Evolutionary conservation across 92 coral and sea anemone genomes (phyloP), one percentile per base, ranked within the genome.

Genomic region (Epizoanthus rinbou): DNA sequence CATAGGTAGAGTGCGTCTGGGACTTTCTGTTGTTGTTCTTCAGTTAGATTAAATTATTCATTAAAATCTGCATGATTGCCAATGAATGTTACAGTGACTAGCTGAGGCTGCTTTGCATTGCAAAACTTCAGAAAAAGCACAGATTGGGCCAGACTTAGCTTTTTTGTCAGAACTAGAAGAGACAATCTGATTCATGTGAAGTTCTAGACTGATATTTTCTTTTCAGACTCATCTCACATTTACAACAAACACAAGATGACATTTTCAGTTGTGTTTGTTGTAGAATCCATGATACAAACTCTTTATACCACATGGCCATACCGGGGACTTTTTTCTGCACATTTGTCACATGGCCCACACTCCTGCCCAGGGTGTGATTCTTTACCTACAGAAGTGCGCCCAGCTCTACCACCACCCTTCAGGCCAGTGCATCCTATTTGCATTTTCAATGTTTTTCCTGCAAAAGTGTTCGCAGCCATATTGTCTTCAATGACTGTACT

Each of bases 191-290:
- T 59, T n/a, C 64, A 3, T 59, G 64, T n/a, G 25, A 59, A 59
- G 25, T 59, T 59, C 25, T 59, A 59, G 64, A 59, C 64, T 59
- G 64, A 59, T 59, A 59, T 59, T 59, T n/a, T n/a, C 64, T 59
- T 59, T 59, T 59, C 64, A 59, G 25, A 59, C 64, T 59, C 70
- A 65, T 65, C 37, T 65, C 70, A 25, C 70, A 65, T 65, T 65
- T 65, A 65, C 70, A 13, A 65, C 70, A 65, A 65, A 65, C 70
- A 65, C 70, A 65, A 6, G 70, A 65, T 65, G 70, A 19, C 70
- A 65, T 65, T 65, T 65, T 65, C 17, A 65, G 70, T 24, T 65
- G 70, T 65, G 70, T 65, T 65, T 65, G 70, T 19, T 25, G 43
- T 24, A 65, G 43, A 64, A 64, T 17, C 69, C 69, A 64, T 64